Conservation (phyloP, 1,140 invertebrate genomes). For the Onthophagus taurus region DNA sequence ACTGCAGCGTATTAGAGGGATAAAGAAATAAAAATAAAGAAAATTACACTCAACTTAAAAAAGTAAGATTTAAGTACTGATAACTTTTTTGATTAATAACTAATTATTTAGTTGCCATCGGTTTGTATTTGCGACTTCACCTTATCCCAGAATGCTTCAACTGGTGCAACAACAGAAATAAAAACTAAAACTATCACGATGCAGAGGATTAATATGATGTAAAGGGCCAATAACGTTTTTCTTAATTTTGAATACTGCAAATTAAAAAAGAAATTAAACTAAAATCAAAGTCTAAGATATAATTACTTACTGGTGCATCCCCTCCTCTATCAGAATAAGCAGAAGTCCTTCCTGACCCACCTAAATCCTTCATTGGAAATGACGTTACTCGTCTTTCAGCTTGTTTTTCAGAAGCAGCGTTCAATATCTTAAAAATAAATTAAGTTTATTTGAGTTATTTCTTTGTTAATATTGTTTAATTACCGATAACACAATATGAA, state of each 20-base stretch:
- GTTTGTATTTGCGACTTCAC: neutral
- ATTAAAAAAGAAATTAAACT: slow-evolving; percentile 10
- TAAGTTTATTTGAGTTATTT: neutral
- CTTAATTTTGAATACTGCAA: neutral
- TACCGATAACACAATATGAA: slow-evolving; percentile 84
- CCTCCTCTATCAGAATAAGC: slow-evolving; percentile 54
- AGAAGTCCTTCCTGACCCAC: slow-evolving; percentile 46
- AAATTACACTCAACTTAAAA: no score
- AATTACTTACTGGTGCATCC: slow-evolving; percentile 61
- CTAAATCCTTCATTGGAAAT: slow-evolving; percentile 77
- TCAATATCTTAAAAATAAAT: slow-evolving; percentile 51
- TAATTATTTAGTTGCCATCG: neutral
- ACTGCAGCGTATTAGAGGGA: neutral
- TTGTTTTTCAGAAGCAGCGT: slow-evolving; percentile 62
- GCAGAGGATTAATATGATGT: neutral
- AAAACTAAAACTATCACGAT: slow-evolving; percentile 6
- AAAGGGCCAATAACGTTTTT: slow-evolving; percentile 7
- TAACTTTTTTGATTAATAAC: no score
- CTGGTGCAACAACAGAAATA: slow-evolving; percentile 12
- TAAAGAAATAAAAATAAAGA: neutral
- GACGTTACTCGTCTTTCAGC: slow-evolving; percentile 61
- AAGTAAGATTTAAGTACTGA: no score
- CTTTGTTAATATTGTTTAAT: slow-evolving; percentile 36
- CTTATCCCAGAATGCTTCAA: slow-evolving; percentile 7
- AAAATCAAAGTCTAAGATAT: slow-evolving; percentile 1